A percentile compares a stretch with the other conserved stretches of the same genome.
Conservation (phyloP, 2,797 vertebrate genomes). For the Muscicapa striata region DNA sequence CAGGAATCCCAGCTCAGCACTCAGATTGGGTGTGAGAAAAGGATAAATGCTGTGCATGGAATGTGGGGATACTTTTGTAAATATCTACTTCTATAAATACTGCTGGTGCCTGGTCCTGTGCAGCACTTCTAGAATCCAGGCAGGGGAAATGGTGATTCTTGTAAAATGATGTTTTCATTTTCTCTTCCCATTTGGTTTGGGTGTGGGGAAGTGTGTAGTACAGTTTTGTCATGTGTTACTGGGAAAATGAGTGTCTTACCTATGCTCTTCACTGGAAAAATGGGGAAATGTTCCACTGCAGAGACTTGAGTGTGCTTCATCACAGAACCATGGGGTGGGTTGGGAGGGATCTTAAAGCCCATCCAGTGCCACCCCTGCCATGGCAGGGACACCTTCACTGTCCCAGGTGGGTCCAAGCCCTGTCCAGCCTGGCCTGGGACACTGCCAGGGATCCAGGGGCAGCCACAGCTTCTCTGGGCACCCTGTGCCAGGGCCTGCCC, state of each 20-base stretch:
- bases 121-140: not conserved
- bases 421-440: accelerated
- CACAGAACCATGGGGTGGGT: not conserved
- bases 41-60: not conserved
- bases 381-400: too few species aligned
- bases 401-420: not conserved
- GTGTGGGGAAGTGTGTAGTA: not conserved
- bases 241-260: not conserved
- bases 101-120: not conserved
- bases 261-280: not conserved
- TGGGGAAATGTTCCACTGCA: not conserved
- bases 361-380: not conserved
- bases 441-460: not conserved
- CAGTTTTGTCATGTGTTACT: not conserved
- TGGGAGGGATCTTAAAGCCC: not conserved
- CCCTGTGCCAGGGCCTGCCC: not conserved
- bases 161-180: not conserved
- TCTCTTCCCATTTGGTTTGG: not conserved
- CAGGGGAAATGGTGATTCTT: not conserved
- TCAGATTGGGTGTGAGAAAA: not conserved
- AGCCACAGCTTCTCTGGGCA: not conserved
- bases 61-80: not conserved
- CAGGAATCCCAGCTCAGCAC: not conserved
- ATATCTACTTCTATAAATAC: not conserved
- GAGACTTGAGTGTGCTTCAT: not conserved